Evolutionary conservation across 1,140 invertebrate genomes (phyloP), one percentile per base, ranked within the genome.

Genomic region (Cataglyphis hispanica): DNA sequence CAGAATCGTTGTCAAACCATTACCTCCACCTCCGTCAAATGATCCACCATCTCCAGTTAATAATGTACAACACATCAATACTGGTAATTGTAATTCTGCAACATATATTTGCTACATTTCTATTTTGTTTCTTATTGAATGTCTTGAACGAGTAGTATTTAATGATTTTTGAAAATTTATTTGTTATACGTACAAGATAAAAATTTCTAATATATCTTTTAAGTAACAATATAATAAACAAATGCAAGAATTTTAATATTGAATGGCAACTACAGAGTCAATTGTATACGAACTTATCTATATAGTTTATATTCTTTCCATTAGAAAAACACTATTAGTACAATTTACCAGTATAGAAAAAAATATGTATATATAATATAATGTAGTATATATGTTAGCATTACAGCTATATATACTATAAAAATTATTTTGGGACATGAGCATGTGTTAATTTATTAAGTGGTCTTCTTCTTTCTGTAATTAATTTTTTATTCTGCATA

Each of bases 1-100:
- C 13, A 95, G 96, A 84, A 97, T 97, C 87, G 96, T 97, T 87
- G 96, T 97, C 19, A 97, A 97, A 93, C 96, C 97, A 46, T 91
- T 97, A 88, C 96, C 97, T 72, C 96, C 96, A 81, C 95, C 96
- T 50, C 95, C 95, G 53, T 92, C 95, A 53, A 92, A 93, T 61
- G 93, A 95, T 91, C 89, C 92, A 77, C 89, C 93, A 25, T 91
- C 92, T 27, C 90, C 91, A 10, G 90, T 93, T 43, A 91, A 92
- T 61, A 92, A 92, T 87, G 89, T 91, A 64, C 93, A 94, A 63
- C 93, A 93, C 74, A 90, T 88, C 85, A 93, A 91, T 53, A 87
- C 91, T 40, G 92, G 94, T 95, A 93, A 91, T 75, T 1, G 11
- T 1, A n/a, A 34, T 10, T 22, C 10, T 10, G 19, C 3, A 8